Base-by-base conservation (phyloP, 2,113 vertebrate species). In the Cephalopterus ornatus region DNA sequence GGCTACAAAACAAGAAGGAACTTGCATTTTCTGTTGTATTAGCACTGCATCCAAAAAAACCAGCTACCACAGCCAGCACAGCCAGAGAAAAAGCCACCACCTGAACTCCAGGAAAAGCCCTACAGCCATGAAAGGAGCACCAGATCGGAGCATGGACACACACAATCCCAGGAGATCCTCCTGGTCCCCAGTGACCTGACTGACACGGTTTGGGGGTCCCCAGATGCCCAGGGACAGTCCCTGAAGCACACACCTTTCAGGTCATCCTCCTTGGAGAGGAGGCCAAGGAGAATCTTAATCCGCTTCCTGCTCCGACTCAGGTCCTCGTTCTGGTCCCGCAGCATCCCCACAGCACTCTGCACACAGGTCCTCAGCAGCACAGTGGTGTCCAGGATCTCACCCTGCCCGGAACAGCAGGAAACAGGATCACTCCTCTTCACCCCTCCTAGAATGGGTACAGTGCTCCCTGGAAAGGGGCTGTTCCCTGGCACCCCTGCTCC, bases 341-440 rank as follows among this genome's bases (percentile, higher is more conserved):
- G 98, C 98, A 99, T 98, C 27, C 99, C 98, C 37, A 99, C 99
- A 9, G 99, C 99, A 12, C 98, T 98, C 92, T 99, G 99, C 37
- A 99, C 98, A 47, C 99, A 99, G 97, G 98, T 99, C 33, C 98
- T 97, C 89, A 99, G 95, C 41, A 99, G 97, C 3, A 97, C 95
- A 27, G 98, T 99, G 28, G 98, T 99, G 98, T 99, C 99, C 89
- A 99, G 81, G 49, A 98, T 85, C 63, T 97, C 86, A 2, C 27
- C n/a, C 95, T 96, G 72, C 16, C 9, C 85, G 39, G 33, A 59
- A 35, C 7, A 73, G 47, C 1, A 2, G 21, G 59, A 67, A 56
- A 28, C 5, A 14, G 23, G 41, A 20, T 13, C 33, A 75, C 27
- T 46, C 30, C 46, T 37, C 22, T 32, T 14, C 7, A 46, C 12